phyloP scores from a whole-genome alignment of 2,888 invertebrate species.

The Tromatobia lineatoria region DNA sequence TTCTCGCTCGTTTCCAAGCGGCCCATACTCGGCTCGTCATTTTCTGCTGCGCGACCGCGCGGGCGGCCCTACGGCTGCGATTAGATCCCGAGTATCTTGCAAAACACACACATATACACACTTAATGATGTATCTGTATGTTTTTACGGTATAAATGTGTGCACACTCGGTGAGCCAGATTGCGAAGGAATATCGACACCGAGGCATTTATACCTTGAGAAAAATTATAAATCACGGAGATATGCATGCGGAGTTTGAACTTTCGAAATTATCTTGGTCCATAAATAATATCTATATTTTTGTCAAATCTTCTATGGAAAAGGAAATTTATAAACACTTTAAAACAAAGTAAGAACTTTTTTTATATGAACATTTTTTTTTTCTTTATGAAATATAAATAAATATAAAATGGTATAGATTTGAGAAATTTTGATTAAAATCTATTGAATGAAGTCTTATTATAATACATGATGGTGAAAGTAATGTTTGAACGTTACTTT shows the following conservation, averaged over 20 bases:
- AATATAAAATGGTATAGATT: too few species aligned
- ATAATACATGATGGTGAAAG: too few species aligned
- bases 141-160: neutral
- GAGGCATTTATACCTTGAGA: neutral
- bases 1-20: constrained; percentile 4
- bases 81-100: constrained; percentile 34
- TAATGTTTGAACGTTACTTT: too few species aligned
- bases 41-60: constrained; percentile 24
- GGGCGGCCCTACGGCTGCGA: constrained; percentile 26
- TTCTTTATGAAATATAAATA: too few species aligned
- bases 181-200: neutral
- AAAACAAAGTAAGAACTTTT: too few species aligned
- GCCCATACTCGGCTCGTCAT: constrained; percentile 40
- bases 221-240: neutral
- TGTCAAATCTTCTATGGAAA: too few species aligned
- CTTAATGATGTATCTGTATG: constrained; percentile 18
- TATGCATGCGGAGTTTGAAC: neutral
- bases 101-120: constrained; percentile 10
- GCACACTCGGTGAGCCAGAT: constrained; percentile 19
- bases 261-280: neutral
- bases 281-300: too few species aligned
- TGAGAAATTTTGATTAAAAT: too few species aligned
- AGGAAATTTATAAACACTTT: too few species aligned
- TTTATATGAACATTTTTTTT: too few species aligned
- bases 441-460: too few species aligned